These are phyloP conservation scores for Parapristionchus giblindavisi DNA, from an alignment of 2,888 invertebrate genomes.

Conservation along the genomic window DNA sequence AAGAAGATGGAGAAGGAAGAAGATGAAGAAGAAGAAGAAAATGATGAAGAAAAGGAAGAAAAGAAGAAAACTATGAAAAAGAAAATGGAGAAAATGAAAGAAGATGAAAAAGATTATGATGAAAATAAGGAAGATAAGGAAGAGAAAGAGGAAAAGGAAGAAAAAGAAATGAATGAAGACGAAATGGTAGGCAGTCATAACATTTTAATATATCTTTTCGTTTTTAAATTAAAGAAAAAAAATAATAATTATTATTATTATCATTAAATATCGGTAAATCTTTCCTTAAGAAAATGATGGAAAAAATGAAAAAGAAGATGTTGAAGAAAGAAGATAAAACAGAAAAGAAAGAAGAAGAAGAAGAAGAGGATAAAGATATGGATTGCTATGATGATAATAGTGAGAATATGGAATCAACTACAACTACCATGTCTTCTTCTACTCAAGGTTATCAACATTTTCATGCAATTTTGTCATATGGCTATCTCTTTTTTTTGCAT, in stretches of 20 bases:
- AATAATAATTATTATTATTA: too few relatives aligned
- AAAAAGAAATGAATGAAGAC: not conserved
- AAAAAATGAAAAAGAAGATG: not conserved
- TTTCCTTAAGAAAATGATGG: not conserved
- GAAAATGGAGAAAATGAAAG: slow-evolving; percentile 15
- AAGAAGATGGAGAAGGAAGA: not conserved
- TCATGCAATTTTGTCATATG: too few relatives aligned
- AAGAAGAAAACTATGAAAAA: not conserved
- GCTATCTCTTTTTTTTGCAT: too few relatives aligned
- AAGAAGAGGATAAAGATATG: slow-evolving; percentile 1
- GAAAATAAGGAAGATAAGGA: slow-evolving; percentile 5
- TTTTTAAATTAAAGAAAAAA: too few relatives aligned
- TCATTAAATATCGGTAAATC: too few relatives aligned
- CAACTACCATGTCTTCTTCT: too few relatives aligned
- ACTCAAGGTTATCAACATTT: too few relatives aligned
- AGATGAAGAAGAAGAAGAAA: slow-evolving; percentile 3
- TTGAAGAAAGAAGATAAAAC: not conserved
- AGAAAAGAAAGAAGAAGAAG: not conserved
- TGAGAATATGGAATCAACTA: too few relatives aligned
- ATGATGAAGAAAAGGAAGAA: slow-evolving; percentile 9
- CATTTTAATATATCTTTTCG: too few relatives aligned
- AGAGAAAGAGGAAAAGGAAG: not conserved
- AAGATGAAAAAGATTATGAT: slow-evolving; percentile 14
- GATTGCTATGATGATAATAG: too few relatives aligned
- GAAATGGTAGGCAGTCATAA: not conserved